Evolutionary conservation across 2,113 vertebrate genomes (phyloP), one percentile per base, ranked within the genome.

Genomic region (Speoplatyrhinus poulsoni): DNA sequence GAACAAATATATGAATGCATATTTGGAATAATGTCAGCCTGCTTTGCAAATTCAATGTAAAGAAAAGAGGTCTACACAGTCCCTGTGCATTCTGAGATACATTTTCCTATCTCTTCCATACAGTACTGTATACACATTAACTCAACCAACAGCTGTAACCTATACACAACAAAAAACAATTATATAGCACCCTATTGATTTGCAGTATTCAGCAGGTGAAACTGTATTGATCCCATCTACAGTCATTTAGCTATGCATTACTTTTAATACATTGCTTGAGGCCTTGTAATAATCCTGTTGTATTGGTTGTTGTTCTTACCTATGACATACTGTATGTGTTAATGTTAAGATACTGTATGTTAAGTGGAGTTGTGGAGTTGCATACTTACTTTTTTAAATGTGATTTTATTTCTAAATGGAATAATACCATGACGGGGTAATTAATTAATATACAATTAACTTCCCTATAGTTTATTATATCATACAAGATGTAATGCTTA

Each of bases 171-270:
- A 67, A 71, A 48, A 86, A 84, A 77, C 76, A 72, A 80, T 80
- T 77, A 52, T 77, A 60, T 85, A 84, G 82, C 67, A 59, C 36
- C 64, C 41, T 82, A 90, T 87, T 85, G 84, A 90, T 90, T 84
- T 81, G 67, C 69, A 53, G 64, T 26, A 63, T 72, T 50, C 49
- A 56, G 56, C 26, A 26, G 26, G 26, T 26, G 26, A 26, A 26
- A 26, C 26, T 26, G 26, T 73, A 90, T 87, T 70, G 84, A 86
- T 80, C 52, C 17, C 9, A 65, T 6, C n/a, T 82, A 79, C 26
- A 26, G 26, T 26, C 26, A 83, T 85, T 82, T 74, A 60, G 68
- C 73, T 79, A 49, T 72, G 75, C 62, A 50, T 80, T 73, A 73
- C 74, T 60, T 80, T 57, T 72, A 71, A 81, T 55, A 49, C 67